phyloP scores from a whole-genome alignment of 2,888 invertebrate genomes.

The Melitaea athalia region DNA sequence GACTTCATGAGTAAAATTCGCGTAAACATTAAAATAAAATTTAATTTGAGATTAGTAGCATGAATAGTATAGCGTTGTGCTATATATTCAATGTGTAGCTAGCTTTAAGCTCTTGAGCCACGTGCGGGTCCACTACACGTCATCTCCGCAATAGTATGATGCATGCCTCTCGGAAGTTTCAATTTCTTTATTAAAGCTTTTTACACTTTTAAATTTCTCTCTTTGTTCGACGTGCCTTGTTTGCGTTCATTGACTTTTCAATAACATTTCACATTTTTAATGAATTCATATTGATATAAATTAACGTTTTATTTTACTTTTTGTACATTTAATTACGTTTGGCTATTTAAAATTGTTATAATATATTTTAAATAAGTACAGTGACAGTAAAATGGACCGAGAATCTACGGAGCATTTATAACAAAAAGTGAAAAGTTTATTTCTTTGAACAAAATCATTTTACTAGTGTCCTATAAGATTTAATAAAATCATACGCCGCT shows the following conservation, averaged over 20 bases:
- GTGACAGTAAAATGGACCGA: no score
- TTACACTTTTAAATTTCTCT: conserved; percentile 48
- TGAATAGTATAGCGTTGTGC: background rate
- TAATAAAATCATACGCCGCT: no score
- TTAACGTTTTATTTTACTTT: background rate
- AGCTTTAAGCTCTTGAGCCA: conserved; percentile 27
- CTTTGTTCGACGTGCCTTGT: conserved; percentile 38
- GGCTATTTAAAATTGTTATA: no score
- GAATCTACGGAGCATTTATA: no score
- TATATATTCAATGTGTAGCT: conserved; percentile 11
- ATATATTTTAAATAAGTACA: no score
- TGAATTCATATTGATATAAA: background rate
- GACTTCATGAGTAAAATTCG: no score
- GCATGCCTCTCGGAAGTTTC: conserved; percentile 58
- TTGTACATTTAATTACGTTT: no score
- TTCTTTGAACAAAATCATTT: no score
- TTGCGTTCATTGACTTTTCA: conserved; percentile 33
- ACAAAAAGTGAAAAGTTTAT: no score
- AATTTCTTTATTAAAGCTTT: conserved; percentile 64
- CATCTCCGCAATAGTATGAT: conserved; percentile 39
- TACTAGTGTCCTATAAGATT: no score
- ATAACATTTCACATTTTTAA: conserved; percentile 4
- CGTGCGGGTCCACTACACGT: conserved; percentile 37
- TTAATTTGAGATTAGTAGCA: background rate
- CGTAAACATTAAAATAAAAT: no score